These are phyloP conservation scores for Calyptomena viridis DNA, from an alignment of 2,113 vertebrate species.

Conservation along the genomic window DNA sequence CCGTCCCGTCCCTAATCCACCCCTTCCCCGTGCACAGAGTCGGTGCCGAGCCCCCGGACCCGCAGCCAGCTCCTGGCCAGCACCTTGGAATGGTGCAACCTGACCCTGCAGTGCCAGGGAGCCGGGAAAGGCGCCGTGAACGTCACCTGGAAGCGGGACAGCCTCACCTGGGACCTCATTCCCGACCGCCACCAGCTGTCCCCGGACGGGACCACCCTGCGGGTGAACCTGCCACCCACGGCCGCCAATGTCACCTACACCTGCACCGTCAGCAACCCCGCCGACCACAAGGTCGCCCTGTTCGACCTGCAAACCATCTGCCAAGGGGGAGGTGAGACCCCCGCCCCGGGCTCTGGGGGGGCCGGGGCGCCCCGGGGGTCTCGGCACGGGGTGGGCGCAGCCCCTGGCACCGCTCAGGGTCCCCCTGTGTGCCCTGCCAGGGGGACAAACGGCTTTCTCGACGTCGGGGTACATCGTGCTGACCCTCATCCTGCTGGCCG, in stretches of 20 bases:
- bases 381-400: too few relatives aligned
- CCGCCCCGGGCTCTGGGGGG: rapidly evolving
- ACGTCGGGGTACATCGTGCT: slow-evolving; percentile 23
- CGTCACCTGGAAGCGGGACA: slow-evolving; percentile 14
- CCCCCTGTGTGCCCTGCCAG: background rate
- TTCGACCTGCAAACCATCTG: slow-evolving; percentile 13
- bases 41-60: background rate
- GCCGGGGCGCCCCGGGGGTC: too few relatives aligned
- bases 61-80: background rate
- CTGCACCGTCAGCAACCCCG: slow-evolving; percentile 46
- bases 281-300: background rate
- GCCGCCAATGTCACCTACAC: background rate
- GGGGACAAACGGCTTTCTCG: background rate
- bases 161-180: background rate
- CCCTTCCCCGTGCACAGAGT: background rate
- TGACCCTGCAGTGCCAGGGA: slow-evolving; percentile 24
- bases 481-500: slow-evolving; percentile 7
- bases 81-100: background rate
- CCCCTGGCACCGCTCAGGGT: background rate
- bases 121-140: background rate
- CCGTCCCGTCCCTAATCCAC: rapidly evolving
- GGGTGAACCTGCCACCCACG: background rate
- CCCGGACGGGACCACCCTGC: background rate
- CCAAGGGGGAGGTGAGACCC: background rate
- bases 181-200: background rate